A percentile compares a stretch with the other conserved stretches of the same genome.
Conservation (phyloP, 2,888 invertebrate species). For the Idaea biselata region DNA sequence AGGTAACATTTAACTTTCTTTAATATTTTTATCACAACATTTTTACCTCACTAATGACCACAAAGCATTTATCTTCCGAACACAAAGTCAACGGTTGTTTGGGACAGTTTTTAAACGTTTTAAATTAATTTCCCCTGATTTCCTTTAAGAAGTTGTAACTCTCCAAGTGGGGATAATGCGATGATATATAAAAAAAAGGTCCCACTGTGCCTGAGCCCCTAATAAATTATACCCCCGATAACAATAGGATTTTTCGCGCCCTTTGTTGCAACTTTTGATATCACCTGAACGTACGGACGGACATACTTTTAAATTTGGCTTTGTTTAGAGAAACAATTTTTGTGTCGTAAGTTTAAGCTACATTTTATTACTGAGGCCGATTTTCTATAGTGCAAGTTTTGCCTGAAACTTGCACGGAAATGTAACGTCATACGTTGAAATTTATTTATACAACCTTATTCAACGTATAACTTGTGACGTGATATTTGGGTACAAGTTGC, state of each 20-base stretch:
- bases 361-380: neutral
- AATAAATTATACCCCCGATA: slow-evolving; percentile 82
- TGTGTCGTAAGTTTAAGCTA: neutral
- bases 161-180: slow-evolving; percentile 79
- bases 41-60: slow-evolving; percentile 19
- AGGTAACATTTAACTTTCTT: slow-evolving; percentile 5
- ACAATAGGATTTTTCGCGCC: slow-evolving; percentile 80
- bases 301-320: slow-evolving; percentile 20
- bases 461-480: no score
- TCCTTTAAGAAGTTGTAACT: slow-evolving; percentile 81
- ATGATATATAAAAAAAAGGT: slow-evolving; percentile 82
- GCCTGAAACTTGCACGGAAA: no score
- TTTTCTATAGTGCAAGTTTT: neutral
- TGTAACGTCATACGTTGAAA: no score
- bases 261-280: slow-evolving; percentile 80
- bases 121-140: slow-evolving; percentile 79
- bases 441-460: no score
- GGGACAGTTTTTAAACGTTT: slow-evolving; percentile 74
- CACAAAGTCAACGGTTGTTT: slow-evolving; percentile 69
- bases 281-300: slow-evolving; percentile 69
- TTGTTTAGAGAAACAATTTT: neutral
- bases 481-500: no score
- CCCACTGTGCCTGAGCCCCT: slow-evolving; percentile 72
- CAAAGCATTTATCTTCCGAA: slow-evolving; percentile 61
- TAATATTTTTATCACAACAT: slow-evolving; percentile 8